Evolutionary conservation across 2,888 invertebrate genomes (phyloP).

Genomic region (Nebria salina): DNA sequence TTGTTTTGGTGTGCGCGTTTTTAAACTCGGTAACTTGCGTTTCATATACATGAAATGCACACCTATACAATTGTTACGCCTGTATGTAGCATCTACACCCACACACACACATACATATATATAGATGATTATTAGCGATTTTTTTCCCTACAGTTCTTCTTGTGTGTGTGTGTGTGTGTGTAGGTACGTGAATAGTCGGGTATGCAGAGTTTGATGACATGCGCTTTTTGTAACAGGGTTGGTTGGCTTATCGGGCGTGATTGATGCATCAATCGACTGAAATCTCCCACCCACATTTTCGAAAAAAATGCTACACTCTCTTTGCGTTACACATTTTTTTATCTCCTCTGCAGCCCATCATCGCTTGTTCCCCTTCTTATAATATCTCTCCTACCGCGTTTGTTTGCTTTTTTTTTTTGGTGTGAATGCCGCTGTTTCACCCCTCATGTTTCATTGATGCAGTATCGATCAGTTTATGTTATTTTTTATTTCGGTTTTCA

Average conservation of each 20-base stretch:
- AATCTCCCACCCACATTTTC: neutral
- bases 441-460: too few species aligned
- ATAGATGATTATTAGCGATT: conserved; percentile 11
- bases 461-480: too few species aligned
- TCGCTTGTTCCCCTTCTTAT: too few species aligned
- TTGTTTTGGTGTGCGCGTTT: conserved; percentile 66
- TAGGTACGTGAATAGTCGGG: neutral
- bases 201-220: conserved; percentile 15
- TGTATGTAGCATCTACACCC: conserved; percentile 52
- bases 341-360: too few species aligned
- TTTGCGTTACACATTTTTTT: neutral
- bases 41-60: too few species aligned
- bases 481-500: too few species aligned
- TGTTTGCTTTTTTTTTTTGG: too few species aligned
- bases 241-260: conserved; percentile 35
- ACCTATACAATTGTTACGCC: too few species aligned
- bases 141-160: neutral
- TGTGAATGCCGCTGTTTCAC: too few species aligned
- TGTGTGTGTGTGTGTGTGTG: conserved; percentile 1
- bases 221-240: conserved; percentile 34
- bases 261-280: conserved; percentile 30
- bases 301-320: neutral
- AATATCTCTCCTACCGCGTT: too few species aligned
- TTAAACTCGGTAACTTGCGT: conserved; percentile 61
- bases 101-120: conserved; percentile 41